phyloP scores from a whole-genome alignment of 2,888 invertebrate species.

The Agriopis leucophaearia region DNA sequence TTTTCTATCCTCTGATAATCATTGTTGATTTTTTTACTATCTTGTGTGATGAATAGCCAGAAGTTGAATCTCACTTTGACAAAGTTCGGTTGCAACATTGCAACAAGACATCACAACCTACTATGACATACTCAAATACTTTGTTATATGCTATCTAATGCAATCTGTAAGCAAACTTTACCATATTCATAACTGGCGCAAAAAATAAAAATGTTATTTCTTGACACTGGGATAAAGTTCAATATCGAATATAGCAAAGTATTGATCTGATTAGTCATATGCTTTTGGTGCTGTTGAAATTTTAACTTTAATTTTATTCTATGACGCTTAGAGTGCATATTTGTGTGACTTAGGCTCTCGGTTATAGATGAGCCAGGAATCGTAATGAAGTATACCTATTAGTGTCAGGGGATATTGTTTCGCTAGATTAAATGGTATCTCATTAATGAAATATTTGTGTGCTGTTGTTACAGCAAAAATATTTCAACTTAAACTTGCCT shows the following conservation, averaged over 20 bases:
- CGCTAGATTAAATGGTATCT: too few relatives aligned
- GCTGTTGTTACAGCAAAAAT: too few relatives aligned
- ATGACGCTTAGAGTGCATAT: not conserved
- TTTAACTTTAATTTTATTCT: conserved; percentile 22
- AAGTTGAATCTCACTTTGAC: conserved; percentile 2
- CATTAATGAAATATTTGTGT: too few relatives aligned
- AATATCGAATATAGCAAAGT: conserved; percentile 5
- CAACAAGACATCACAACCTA: not conserved
- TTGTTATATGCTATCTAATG: conserved; percentile 2
- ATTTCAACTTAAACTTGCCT: too few relatives aligned
- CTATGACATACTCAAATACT: conserved; percentile 4
- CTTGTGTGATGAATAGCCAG: not conserved
- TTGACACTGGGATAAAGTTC: conserved; percentile 3
- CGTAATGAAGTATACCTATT: not conserved
- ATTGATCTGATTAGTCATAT: conserved; percentile 10
- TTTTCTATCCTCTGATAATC: too few relatives aligned
- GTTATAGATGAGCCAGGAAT: not conserved
- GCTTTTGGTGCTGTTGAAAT: conserved; percentile 36
- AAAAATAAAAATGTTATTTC: conserved; percentile 11
- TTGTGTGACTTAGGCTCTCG: not conserved
- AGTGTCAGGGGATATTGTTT: too few relatives aligned
- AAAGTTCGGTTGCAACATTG: not conserved
- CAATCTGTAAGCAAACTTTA: not conserved
- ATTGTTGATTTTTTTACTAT: not conserved
- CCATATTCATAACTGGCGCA: conserved; percentile 10